These are phyloP conservation scores for Neotoxoptera formosana DNA, from an alignment of 1,140 invertebrate genomes.

Conservation along the genomic window DNA sequence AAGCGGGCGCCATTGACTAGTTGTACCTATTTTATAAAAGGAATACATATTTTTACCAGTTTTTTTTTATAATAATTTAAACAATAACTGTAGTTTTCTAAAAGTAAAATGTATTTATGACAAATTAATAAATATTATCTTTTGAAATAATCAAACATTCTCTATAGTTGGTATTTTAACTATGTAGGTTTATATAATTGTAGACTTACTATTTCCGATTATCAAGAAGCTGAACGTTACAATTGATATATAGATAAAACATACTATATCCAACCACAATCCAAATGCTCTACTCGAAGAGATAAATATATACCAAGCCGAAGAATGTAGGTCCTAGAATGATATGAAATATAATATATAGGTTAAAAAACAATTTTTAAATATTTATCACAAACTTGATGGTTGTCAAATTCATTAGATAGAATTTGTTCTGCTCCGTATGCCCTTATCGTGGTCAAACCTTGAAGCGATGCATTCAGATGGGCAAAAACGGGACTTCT, in stretches of 20 bases:
- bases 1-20: no score
- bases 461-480: constrained; percentile 86
- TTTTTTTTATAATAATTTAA: not conserved
- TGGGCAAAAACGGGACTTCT: constrained; percentile 87
- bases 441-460: constrained; percentile 87
- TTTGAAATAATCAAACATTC: not conserved
- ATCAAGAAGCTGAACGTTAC: constrained; percentile 78
- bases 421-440: constrained; percentile 81
- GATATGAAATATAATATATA: not conserved
- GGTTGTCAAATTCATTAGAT: constrained; percentile 81
- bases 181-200: constrained; percentile 59
- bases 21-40: no score
- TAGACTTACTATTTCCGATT: constrained; percentile 62
- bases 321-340: constrained; percentile 70
- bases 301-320: constrained; percentile 77
- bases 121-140: not conserved
- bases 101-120: not conserved
- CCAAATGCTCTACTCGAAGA: constrained; percentile 85
- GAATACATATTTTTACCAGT: not conserved
- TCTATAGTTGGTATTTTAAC: not conserved
- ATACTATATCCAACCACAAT: constrained; percentile 81
- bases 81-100: not conserved
- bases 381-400: constrained; percentile 67
- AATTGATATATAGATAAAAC: constrained; percentile 73
- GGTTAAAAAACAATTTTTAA: not conserved